Evolutionary conservation across 2,888 invertebrate genomes (phyloP).

Genomic region (Odontothrips loti): DNA sequence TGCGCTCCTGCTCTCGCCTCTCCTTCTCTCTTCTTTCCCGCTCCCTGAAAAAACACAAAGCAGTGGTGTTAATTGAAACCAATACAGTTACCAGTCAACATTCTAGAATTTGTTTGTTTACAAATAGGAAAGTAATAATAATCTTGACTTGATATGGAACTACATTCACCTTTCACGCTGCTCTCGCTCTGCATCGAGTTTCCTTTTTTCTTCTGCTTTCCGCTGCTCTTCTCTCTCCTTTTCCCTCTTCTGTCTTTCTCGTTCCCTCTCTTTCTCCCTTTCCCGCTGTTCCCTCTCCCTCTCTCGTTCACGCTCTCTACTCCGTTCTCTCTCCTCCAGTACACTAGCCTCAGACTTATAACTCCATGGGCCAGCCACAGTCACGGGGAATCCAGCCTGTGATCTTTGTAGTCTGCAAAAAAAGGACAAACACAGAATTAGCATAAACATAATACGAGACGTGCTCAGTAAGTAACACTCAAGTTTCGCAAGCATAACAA

Average conservation of each 20-base stretch:
- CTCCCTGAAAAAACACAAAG: slow-evolving; percentile 44
- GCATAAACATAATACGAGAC: slow-evolving; percentile 21
- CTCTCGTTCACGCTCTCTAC: slow-evolving; percentile 38
- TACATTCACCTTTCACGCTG: slow-evolving; percentile 56
- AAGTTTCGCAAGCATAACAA: slow-evolving; percentile 8
- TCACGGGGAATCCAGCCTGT: slow-evolving; percentile 36
- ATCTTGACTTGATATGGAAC: slow-evolving; percentile 38
- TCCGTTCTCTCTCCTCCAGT: slow-evolving; percentile 50
- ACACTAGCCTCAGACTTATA: slow-evolving; percentile 62
- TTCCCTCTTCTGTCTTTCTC: slow-evolving; percentile 44
- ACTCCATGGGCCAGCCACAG: slow-evolving; percentile 56
- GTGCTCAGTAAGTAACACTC: too few species aligned
- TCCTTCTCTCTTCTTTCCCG: slow-evolving; percentile 44
- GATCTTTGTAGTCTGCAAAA: slow-evolving; percentile 49
- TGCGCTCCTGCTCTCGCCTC: slow-evolving; percentile 38
- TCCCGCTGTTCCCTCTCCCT: slow-evolving; percentile 51
- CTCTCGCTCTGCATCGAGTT: slow-evolving; percentile 49
- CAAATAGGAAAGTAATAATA: not conserved
- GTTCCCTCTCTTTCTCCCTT: slow-evolving; percentile 55
- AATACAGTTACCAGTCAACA: too few species aligned
- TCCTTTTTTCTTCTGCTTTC: slow-evolving; percentile 48
- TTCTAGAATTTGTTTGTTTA: not conserved
- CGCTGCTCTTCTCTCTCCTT: slow-evolving; percentile 39
- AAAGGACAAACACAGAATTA: slow-evolving; percentile 39
- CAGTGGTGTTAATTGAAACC: too few species aligned